phyloP scores from a whole-genome alignment of 1,140 invertebrate genomes.

The Lepidurus couesii region DNA sequence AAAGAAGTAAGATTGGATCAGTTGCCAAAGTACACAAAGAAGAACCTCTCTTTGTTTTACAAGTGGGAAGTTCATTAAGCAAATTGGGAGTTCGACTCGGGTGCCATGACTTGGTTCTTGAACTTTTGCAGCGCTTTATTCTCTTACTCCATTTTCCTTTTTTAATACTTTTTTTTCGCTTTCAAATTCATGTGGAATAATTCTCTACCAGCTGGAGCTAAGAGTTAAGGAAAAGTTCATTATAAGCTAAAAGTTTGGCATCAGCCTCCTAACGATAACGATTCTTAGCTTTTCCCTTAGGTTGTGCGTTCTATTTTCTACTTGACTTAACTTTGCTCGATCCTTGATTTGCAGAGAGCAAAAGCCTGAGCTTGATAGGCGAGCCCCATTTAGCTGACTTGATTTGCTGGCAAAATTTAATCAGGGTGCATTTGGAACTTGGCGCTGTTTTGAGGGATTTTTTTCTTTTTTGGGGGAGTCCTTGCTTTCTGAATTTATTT shows the following conservation, averaged over 20 bases:
- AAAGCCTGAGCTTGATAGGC: too few species aligned
- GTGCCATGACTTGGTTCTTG: not conserved
- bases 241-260: not conserved
- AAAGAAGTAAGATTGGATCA: not conserved
- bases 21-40: not conserved
- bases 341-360: not conserved
- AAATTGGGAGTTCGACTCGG: not conserved
- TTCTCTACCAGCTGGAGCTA: not conserved
- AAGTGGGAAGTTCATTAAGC: conserved; percentile 19
- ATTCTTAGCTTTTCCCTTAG: not conserved
- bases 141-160: not conserved
- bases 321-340: not conserved
- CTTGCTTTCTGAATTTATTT: too few species aligned
- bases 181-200: not conserved
- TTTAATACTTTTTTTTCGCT: not conserved
- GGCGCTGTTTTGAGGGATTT: too few species aligned
- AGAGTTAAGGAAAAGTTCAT: not conserved
- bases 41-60: not conserved
- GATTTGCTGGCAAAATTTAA: too few species aligned
- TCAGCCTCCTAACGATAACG: not conserved
- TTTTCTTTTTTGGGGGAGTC: too few species aligned
- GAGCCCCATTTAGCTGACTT: too few species aligned
- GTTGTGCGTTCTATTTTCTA: not conserved
- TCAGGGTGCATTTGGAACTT: too few species aligned
- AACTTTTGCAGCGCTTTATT: not conserved